These are phyloP conservation scores for Serinus canaria DNA, from an alignment of 2,113 vertebrate genomes.

Conservation along the genomic window DNA sequence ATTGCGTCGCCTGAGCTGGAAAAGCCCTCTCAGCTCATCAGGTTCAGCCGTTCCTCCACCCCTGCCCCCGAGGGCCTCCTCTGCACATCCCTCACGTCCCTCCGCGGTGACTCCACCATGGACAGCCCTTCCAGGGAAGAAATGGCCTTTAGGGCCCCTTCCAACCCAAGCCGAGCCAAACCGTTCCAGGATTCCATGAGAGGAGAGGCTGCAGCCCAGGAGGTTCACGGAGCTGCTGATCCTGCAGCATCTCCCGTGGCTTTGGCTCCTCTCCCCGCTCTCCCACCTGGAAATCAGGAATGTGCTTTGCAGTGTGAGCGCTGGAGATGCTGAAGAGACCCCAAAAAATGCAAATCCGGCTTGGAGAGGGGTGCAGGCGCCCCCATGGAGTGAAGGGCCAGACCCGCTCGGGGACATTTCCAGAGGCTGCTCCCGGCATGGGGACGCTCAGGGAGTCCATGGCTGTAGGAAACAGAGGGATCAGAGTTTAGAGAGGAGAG, in stretches of 20 bases:
- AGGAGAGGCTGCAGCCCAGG: not conserved
- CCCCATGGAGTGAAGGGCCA: not conserved
- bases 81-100: not conserved
- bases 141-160: not conserved
- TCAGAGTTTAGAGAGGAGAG: not conserved
- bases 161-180: not conserved
- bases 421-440: not conserved
- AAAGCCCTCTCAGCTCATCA: not conserved
- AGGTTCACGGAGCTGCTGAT: fast-evolving
- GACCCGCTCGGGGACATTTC: not conserved
- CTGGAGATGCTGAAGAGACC: not conserved
- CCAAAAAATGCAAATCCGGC: not conserved
- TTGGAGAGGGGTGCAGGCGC: not conserved
- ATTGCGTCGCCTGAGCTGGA: fast-evolving
- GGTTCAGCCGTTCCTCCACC: not conserved
- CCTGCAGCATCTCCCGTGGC: not conserved
- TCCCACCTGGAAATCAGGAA: not conserved
- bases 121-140: not conserved
- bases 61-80: not conserved
- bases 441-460: not conserved
- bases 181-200: not conserved
- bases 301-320: fast-evolving
- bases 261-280: not conserved
- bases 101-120: not conserved
- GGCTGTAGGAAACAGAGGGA: not conserved